Evolutionary conservation across 2,888 invertebrate species (phyloP).

Genomic region (Bruchidius siliquastri): DNA sequence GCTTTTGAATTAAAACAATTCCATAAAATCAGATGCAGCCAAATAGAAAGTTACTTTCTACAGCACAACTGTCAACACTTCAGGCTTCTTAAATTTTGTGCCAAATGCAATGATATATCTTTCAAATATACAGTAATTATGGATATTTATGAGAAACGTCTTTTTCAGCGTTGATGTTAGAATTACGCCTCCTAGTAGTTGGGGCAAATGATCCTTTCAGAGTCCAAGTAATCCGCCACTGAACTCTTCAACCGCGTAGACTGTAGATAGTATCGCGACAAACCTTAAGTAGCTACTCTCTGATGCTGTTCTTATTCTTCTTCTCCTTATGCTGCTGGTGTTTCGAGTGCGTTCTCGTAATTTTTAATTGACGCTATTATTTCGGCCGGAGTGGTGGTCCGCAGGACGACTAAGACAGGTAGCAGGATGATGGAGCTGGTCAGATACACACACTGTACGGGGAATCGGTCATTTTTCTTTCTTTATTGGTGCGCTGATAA

Average conservation of each 20-base stretch:
- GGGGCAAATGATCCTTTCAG: not conserved
- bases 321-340: constrained; percentile 5
- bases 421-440: not conserved
- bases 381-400: not conserved
- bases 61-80: too few relatives aligned
- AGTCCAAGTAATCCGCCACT: not conserved
- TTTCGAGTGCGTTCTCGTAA: constrained; percentile 8
- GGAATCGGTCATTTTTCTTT: not conserved
- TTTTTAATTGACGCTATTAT: constrained; percentile 9
- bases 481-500: not conserved
- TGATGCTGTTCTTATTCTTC: not conserved
- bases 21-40: too few relatives aligned
- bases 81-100: too few relatives aligned
- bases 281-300: constrained; percentile 11
- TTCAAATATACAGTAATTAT: too few relatives aligned
- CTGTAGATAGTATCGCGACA: constrained; percentile 12
- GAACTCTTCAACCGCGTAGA: constrained; percentile 7
- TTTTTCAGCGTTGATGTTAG: too few relatives aligned
- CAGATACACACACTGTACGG: not conserved
- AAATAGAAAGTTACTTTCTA: too few relatives aligned
- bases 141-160: too few relatives aligned
- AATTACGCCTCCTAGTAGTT: too few relatives aligned
- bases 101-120: too few relatives aligned
- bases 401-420: not conserved
- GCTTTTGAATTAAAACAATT: too few relatives aligned